phyloP scores from a whole-genome alignment of 2,888 invertebrate species.

The Scaptomyza caliginosa region DNA sequence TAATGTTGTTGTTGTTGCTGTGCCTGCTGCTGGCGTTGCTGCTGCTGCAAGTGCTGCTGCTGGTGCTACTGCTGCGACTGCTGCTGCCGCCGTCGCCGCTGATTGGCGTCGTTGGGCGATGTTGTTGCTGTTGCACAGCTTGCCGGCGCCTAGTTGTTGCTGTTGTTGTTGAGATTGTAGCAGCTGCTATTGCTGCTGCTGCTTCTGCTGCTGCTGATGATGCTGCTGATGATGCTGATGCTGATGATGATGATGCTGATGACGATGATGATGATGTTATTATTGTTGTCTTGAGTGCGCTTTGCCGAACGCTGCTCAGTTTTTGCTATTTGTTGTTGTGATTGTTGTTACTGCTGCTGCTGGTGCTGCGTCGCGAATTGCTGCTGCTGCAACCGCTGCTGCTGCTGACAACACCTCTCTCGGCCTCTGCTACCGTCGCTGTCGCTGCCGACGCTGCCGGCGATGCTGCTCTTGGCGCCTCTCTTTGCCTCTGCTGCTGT shows the following conservation, averaged over 20 bases:
- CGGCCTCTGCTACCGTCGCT: constrained; percentile 30
- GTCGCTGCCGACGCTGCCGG: constrained; percentile 33
- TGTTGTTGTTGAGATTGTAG: constrained; percentile 10
- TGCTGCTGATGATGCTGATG: constrained; percentile 1
- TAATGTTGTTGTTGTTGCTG: constrained; percentile 24
- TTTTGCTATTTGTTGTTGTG: constrained; percentile 73
- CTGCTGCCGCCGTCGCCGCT: constrained; percentile 20
- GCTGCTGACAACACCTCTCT: constrained; percentile 52
- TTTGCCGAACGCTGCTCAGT: constrained; percentile 77
- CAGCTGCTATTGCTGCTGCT: neutral
- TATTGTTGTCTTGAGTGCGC: constrained; percentile 54
- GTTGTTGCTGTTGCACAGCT: constrained; percentile 21
- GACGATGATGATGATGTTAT: constrained; percentile 28
- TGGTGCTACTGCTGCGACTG: constrained; percentile 22
- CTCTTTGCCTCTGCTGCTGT: constrained; percentile 43
- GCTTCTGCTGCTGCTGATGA: constrained; percentile 1
- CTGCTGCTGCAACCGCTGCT: constrained; percentile 50
- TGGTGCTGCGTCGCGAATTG: constrained; percentile 68
- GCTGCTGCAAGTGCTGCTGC: constrained; percentile 33
- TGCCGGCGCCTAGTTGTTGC: constrained; percentile 33
- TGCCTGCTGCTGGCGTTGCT: constrained; percentile 20
- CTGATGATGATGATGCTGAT: constrained; percentile 5
- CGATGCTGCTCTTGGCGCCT: constrained; percentile 47
- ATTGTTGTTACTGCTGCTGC: constrained; percentile 68
- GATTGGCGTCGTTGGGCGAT: constrained; percentile 15